These are phyloP conservation scores for Bathynomus jamesi DNA, from an alignment of 1,140 invertebrate genomes.

Conservation along the genomic window DNA sequence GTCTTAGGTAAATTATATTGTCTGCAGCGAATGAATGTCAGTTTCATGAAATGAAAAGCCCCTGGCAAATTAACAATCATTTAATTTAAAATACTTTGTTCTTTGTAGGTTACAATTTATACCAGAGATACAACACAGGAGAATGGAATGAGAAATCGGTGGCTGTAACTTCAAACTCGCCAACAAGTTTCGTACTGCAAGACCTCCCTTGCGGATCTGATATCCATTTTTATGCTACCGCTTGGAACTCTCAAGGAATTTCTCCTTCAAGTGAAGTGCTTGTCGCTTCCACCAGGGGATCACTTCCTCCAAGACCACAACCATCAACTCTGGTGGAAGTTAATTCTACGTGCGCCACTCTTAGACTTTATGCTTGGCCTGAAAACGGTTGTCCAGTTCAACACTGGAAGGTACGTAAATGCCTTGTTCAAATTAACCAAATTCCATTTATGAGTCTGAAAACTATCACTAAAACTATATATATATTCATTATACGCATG, in stretches of 20 bases:
- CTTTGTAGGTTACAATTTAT: slow-evolving; percentile 6
- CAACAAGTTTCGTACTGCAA: slow-evolving; percentile 14
- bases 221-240: slow-evolving; percentile 25
- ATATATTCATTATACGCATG: neutral
- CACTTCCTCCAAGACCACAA: slow-evolving; percentile 18
- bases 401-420: slow-evolving; percentile 28
- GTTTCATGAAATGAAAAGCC: too few relatives aligned
- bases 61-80: too few relatives aligned
- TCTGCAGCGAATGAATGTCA: too few relatives aligned
- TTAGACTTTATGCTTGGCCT: slow-evolving; percentile 30
- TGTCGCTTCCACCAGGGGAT: slow-evolving; percentile 14
- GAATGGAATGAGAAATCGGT: slow-evolving; percentile 10
- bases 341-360: slow-evolving; percentile 26
- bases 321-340: slow-evolving; percentile 27
- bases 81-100: too few relatives aligned
- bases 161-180: slow-evolving; percentile 3
- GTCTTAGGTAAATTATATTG: slow-evolving; percentile 1
- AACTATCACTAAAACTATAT: too few relatives aligned
- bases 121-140: slow-evolving; percentile 2
- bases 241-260: slow-evolving; percentile 24
- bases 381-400: slow-evolving; percentile 30
- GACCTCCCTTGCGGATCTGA: slow-evolving; percentile 21
- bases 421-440: too few relatives aligned
- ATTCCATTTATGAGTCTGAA: too few relatives aligned
- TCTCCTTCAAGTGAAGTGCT: slow-evolving; percentile 24